phyloP scores from a whole-genome alignment of 2,888 invertebrate genomes.

The Amblyteles armatorius region DNA sequence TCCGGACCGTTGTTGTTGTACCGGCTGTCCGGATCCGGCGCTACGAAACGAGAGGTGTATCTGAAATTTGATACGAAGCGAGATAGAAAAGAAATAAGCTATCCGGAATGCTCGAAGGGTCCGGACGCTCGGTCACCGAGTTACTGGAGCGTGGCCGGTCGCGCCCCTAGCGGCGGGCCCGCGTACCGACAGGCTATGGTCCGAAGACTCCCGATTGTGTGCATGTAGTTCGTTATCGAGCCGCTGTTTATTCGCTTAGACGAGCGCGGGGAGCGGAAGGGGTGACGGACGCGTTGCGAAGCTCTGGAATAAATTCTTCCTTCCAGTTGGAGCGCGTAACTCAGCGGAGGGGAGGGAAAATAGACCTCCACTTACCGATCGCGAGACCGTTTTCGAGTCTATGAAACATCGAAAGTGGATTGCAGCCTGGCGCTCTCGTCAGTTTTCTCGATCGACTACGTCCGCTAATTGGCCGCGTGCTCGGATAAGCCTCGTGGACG shows the following conservation, averaged over 20 bases:
- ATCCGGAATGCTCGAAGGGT: constrained; percentile 36
- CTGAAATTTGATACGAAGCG: constrained; percentile 56
- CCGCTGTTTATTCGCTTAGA: constrained; percentile 13
- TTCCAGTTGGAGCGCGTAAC: constrained; percentile 31
- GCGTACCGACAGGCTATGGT: constrained; percentile 13
- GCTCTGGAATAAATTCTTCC: constrained; percentile 64
- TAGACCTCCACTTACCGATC: constrained; percentile 37
- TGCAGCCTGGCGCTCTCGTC: constrained; percentile 58
- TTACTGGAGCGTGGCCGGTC: constrained; percentile 63
- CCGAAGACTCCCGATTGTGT: constrained; percentile 1
- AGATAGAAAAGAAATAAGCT: constrained; percentile 21
- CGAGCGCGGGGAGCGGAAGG: constrained; percentile 40
- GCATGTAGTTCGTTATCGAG: constrained; percentile 5
- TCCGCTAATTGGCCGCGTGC: constrained; percentile 65
- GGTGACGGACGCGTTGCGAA: constrained; percentile 47
- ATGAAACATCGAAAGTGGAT: constrained; percentile 66
- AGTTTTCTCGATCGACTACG: constrained; percentile 65
- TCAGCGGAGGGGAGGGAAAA: constrained; percentile 43
- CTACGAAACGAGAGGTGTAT: constrained; percentile 34
- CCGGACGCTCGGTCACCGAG: constrained; percentile 54
- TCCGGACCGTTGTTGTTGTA: constrained; percentile 53
- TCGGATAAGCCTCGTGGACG: constrained; percentile 56
- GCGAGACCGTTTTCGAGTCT: constrained; percentile 52
- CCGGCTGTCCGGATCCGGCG: constrained; percentile 17
- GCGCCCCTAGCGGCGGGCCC: constrained; percentile 36